phyloP scores from a whole-genome alignment of 1,140 invertebrate genomes.

The Uloborus diversus region DNA sequence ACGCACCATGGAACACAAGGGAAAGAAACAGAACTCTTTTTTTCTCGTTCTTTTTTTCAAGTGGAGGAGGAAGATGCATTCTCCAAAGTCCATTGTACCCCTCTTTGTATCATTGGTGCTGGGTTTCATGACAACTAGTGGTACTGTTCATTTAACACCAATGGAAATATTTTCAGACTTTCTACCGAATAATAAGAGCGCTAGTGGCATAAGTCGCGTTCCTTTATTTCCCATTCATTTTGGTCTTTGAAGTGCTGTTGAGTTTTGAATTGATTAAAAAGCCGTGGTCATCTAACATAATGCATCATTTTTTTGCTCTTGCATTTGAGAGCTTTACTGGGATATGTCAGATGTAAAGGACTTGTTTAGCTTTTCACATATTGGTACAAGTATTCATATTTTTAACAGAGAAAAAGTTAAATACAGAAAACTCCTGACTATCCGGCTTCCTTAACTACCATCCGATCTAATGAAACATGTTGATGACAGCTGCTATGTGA shows the following conservation, averaged over 20 bases:
- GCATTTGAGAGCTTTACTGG: too few species aligned
- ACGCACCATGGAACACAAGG: constrained; percentile 19
- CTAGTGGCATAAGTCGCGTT: constrained; percentile 12
- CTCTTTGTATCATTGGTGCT: background rate
- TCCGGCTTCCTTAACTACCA: too few species aligned
- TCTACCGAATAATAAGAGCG: too few species aligned
- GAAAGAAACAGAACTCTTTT: background rate
- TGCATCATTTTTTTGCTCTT: too few species aligned
- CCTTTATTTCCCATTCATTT: background rate
- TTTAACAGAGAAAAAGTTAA: too few species aligned
- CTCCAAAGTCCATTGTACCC: constrained; percentile 14
- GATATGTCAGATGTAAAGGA: too few species aligned
- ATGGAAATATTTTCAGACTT: constrained; percentile 2
- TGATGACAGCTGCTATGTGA: too few species aligned
- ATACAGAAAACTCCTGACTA: too few species aligned
- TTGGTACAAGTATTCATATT: too few species aligned
- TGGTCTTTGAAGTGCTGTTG: background rate
- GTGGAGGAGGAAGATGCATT: background rate
- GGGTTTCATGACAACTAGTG: constrained; percentile 3
- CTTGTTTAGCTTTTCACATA: too few species aligned
- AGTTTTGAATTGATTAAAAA: background rate
- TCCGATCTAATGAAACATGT: too few species aligned
- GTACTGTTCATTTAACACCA: constrained; percentile 34
- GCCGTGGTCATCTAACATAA: too few species aligned
- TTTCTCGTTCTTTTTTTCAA: constrained; percentile 27